phyloP scores from a whole-genome alignment of 1,140 invertebrate genomes.

The Cotesia vestalis region DNA sequence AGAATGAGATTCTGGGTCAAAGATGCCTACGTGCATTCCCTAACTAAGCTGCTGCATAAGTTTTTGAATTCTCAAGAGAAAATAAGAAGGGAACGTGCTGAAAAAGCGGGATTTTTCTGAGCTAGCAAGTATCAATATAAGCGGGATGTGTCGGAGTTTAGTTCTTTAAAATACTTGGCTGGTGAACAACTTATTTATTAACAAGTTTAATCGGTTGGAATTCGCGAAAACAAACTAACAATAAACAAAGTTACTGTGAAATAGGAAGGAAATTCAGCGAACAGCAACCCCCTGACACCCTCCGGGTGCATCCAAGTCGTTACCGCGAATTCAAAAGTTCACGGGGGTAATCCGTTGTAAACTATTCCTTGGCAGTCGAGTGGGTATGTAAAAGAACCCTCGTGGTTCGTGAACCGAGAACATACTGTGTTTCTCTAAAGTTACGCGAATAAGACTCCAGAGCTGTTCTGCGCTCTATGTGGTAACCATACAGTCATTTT shows the following conservation, averaged over 20 bases:
- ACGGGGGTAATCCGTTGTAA: slow-evolving; percentile 23
- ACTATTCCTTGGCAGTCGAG: slow-evolving; percentile 21
- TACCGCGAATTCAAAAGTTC: slow-evolving; percentile 34
- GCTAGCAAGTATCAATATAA: no score
- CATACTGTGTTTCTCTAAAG: slow-evolving; percentile 40
- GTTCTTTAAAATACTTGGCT: no score
- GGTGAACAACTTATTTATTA: no score
- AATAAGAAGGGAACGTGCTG: no score
- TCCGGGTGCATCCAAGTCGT: slow-evolving; percentile 6
- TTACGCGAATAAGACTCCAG: slow-evolving; percentile 41
- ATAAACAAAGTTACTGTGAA: not conserved
- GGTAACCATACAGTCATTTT: slow-evolving; percentile 37
- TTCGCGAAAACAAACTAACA: not conserved
- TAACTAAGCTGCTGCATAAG: slow-evolving; percentile 11
- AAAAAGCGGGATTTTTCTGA: no score
- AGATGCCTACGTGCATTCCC: slow-evolving; percentile 31
- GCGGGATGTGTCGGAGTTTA: no score
- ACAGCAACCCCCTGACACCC: not conserved
- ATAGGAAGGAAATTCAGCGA: no score
- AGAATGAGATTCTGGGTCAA: slow-evolving; percentile 39
- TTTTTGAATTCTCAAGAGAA: not conserved
- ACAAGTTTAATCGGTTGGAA: no score
- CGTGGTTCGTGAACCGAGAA: slow-evolving; percentile 38
- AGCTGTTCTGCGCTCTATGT: not conserved
- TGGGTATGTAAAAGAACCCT: slow-evolving; percentile 28